A percentile compares a stretch with the other conserved stretches of the same genome.
Conservation (phyloP, 2,888 invertebrate genomes). For the Zaprionus obscuricornis region DNA sequence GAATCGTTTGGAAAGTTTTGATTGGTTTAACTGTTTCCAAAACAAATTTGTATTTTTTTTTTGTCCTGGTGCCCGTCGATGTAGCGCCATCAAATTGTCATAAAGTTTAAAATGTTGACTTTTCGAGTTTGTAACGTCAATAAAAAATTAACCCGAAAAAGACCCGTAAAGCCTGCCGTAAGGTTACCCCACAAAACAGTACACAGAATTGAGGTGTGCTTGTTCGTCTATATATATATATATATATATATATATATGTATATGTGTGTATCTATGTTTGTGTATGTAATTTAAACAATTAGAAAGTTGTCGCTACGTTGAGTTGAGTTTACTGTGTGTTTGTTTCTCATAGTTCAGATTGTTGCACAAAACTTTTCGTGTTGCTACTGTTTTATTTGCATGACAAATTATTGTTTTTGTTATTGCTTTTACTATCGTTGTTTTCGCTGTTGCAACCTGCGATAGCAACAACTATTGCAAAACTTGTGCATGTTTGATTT, state of each 20-base stretch:
- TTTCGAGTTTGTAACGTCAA: constrained; percentile 41
- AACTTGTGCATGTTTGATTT: constrained; percentile 47
- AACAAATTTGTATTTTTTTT: too few relatives aligned
- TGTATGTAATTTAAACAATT: constrained; percentile 68
- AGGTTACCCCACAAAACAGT: constrained; percentile 37
- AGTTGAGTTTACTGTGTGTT: constrained; percentile 10
- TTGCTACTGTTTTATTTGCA: constrained; percentile 58
- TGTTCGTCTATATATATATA: constrained; percentile 7
- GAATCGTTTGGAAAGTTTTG: constrained; percentile 8
- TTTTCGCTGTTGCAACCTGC: constrained; percentile 28
- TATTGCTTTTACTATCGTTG: constrained; percentile 5
- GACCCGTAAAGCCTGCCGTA: constrained; percentile 42
- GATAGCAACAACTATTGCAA: constrained; percentile 39
- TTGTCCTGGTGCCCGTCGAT: not conserved
- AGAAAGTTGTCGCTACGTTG: constrained; percentile 59
- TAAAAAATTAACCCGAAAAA: constrained; percentile 61
- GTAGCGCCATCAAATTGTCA: constrained; percentile 25
- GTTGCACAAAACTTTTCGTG: constrained; percentile 52
- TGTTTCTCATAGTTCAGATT: constrained; percentile 48
- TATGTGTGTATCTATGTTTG: constrained; percentile 34
- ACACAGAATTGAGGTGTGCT: too few relatives aligned
- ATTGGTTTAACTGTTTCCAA: constrained; percentile 19
- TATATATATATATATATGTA: constrained; percentile 19
- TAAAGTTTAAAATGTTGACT: constrained; percentile 25
- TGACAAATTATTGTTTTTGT: constrained; percentile 53